Evolutionary conservation across 2,113 vertebrate species (phyloP), one percentile per base, ranked within the genome.

Genomic region (Craseonycteris thonglongyai): DNA sequence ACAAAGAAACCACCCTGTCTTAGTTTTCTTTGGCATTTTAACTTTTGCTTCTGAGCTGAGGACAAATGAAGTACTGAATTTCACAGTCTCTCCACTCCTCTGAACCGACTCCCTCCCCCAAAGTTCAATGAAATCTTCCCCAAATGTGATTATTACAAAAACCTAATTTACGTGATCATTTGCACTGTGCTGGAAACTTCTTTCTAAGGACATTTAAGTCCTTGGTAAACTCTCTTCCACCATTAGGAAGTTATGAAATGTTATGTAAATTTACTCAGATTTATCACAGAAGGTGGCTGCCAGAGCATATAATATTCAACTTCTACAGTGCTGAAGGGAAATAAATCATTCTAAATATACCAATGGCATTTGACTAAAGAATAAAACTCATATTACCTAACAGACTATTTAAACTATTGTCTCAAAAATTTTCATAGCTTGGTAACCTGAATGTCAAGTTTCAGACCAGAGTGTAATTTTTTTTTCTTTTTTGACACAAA

Each of bases 341-440:
- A 97, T 49, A 59, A 92, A 94, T 96, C 83, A 19, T 94, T 96
- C 95, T 96, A 38, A 97, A 96, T 96, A 95, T 61, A 88, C 0
- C 9, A 96, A 65, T 93, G 91, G 69, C 22, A 79, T 88, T 95
- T 96, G 59, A 76, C 85, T 74, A 16, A 92, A 95, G n/a, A 95
- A 78, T 82, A 91, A 95, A 93, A 93, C 66, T 92, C 69, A 61
- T 42, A 54, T 88, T 90, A 54, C 72, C 88, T 84, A 88, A 94
- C 42, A 87, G 63, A 51, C 6, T 84, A 56, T 93, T 96, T 96
- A 91, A 96, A 97, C 22, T 95, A 28, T 78, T 97, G 90, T 76
- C 78, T 84, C 91, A 78, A 42, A 97, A 80, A 95, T 54, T 80
- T 40, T 97, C 95, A 61, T 33, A 93, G 74, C 26, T 82, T 95